These are phyloP conservation scores for Andrena cerasifolii DNA, from an alignment of 1,140 invertebrate genomes.

Conservation along the genomic window DNA sequence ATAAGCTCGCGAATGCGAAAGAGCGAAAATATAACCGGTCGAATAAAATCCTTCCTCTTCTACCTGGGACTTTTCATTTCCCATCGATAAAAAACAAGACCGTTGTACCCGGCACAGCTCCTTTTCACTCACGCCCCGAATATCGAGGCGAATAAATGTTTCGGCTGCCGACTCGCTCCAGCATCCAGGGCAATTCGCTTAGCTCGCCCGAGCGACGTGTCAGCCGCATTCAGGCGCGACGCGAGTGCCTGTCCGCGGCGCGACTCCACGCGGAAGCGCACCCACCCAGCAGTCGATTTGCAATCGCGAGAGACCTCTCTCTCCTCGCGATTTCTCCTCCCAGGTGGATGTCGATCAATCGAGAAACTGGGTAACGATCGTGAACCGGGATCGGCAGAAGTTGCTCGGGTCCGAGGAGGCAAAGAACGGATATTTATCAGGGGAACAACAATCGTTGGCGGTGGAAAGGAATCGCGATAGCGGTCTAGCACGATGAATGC, in stretches of 20 bases:
- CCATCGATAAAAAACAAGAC: constrained; percentile 23
- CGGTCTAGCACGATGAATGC: constrained; percentile 53
- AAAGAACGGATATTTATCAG: constrained; percentile 61
- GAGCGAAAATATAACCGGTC: not conserved
- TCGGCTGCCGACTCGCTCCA: not conserved
- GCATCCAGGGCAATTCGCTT: constrained; percentile 19
- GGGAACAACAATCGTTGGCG: constrained; percentile 47
- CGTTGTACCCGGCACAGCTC: constrained; percentile 30
- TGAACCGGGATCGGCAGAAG: too few species aligned
- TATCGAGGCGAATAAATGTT: constrained; percentile 30
- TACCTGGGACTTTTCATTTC: not conserved
- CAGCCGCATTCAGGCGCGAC: constrained; percentile 59
- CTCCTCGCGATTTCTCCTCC: constrained; percentile 7
- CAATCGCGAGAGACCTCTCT: too few species aligned
- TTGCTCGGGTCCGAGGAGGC: constrained; percentile 5
- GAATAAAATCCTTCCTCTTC: constrained; percentile 2
- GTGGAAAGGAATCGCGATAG: constrained; percentile 45
- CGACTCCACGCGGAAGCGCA: constrained; percentile 1
- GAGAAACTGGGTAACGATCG: constrained; percentile 26
- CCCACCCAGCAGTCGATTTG: constrained; percentile 32
- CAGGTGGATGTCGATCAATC: constrained; percentile 36
- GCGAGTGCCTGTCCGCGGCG: constrained; percentile 22
- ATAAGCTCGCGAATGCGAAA: not conserved
- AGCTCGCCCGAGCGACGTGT: constrained; percentile 50
- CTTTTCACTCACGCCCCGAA: constrained; percentile 18